Evolutionary conservation across 2,888 invertebrate species (phyloP), one percentile per base, ranked within the genome.

Genomic region (Cheilosia soror): DNA sequence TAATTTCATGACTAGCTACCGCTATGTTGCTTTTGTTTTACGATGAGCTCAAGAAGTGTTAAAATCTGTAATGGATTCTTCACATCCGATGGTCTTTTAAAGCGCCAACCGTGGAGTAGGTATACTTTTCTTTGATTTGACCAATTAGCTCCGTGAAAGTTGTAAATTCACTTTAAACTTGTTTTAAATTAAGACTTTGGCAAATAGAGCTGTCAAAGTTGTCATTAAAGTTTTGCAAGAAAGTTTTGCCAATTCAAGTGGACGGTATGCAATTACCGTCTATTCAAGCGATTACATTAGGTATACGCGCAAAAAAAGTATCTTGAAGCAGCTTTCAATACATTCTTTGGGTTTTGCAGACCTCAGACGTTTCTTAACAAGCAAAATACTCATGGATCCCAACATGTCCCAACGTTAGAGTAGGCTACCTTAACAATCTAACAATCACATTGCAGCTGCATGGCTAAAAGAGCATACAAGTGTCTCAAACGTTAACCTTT

Each of bases 401-500:
- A 37, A 11, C 11, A 4, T 37, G 37, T 37, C 9, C 1, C 11
- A 37, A 37, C 0, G 20, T 20, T 20, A 20, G 20, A 20, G 20
- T 20, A 20, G n/a, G n/a, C 20, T 20, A 20, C 20, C 20, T 20
- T 20, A 20, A 20, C 20, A 33, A 33, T 33, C 7, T n/a, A n/a
- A n/a, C 37, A 33, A 33, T 33, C 7, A 33, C 9, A 33, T 9
- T 37, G 31, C 63, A 33, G 63, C 63, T 63, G 63, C 47, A 47
- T 4, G 15, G 33, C 20, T 31, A 9, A 9, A 31, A 4, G 0
- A 4, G 13, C 11, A n/a, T 9, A 15, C 37, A 25, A 25, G 40
- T 25, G 37, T 58, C 13, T 58, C 57, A 13, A n/a, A n/a, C 6
- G n/a, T 5, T 29, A n/a, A n/a, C 29, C 31, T 4, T 47, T 29